Evolutionary conservation across 2,113 vertebrate genomes (phyloP).

Genomic region (Oncorhynchus kisutch): DNA sequence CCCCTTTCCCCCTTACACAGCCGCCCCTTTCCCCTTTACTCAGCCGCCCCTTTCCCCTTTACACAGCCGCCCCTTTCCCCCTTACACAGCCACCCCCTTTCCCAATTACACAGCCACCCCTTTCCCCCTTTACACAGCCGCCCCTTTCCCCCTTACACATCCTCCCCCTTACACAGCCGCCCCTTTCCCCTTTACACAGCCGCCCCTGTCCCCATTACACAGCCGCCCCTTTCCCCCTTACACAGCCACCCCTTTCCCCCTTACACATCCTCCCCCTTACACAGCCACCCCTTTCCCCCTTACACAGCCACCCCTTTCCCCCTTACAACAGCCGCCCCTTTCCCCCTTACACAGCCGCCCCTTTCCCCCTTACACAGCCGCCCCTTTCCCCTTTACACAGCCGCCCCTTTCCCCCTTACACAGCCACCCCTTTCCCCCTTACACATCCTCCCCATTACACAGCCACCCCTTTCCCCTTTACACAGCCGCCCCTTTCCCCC

Average conservation of each 20-base stretch:
- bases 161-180: too few species aligned
- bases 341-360: too few species aligned
- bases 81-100: neutral
- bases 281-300: neutral
- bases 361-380: neutral
- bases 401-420: too few species aligned
- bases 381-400: neutral
- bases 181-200: neutral
- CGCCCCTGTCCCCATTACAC: too few species aligned
- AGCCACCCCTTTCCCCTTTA: neutral
- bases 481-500: neutral
- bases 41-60: neutral
- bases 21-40: neutral
- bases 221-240: neutral
- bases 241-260: neutral
- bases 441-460: too few species aligned
- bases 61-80: too few species aligned
- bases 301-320: neutral
- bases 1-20: neutral
- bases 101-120: too few species aligned
- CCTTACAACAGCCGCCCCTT: too few species aligned
- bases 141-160: neutral
- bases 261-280: too few species aligned
- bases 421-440: too few species aligned
- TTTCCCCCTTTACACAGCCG: too few species aligned